Evolutionary conservation across 2,888 invertebrate genomes (phyloP), one percentile per base, ranked within the genome.

Genomic region (Agrochola litura): DNA sequence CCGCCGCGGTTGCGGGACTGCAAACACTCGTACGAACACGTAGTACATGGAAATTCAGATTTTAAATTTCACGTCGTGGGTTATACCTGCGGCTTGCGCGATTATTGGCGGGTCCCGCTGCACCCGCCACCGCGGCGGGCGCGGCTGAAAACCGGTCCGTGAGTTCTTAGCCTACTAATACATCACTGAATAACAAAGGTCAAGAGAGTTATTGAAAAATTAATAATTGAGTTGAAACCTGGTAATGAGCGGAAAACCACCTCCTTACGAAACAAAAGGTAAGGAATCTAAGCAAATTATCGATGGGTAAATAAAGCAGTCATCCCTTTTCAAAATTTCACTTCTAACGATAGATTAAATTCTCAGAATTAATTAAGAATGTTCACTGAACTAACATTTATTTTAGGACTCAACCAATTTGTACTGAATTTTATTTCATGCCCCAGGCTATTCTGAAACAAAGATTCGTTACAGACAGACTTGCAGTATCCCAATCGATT

Each of bases 301-400:
- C 6, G 25, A 46, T 41, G 6, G 8, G 16, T 71, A 49, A 30
- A 64, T n/a, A 64, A 58, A 52, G 22, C 52, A 76, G 12, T n/a
- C 58, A 64, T 52, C 2, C 19, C 25, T 16, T 12, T 64, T 64
- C 14, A 19, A 43, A 58, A 77, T 52, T 58, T 58, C n/a, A 22
- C 46, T 58, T 37, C 12, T 37, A 37, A 37, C 30, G 22, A 73
- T 68, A 14, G 43, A 70, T 73, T 75, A 3, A 3, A 63, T 77
- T 73, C 16, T 37, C 25, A n/a, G 46, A 79, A 79, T 76, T 76
- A 76, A 84, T 74, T 75, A 73, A 72, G 65, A 86, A 83, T 83
- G 14, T 73, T 84, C 71, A 52, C 67, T 61, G n/a, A 61, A 69
- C 71, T 64, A 86, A 83, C 71, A 86, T 86, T 85, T 86, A 77